Percentiles rank a stretch among this genome's conserved stretches.
phyloP scores from a whole-genome alignment of 2,113 vertebrate genomes.

The Pagrus major region DNA sequence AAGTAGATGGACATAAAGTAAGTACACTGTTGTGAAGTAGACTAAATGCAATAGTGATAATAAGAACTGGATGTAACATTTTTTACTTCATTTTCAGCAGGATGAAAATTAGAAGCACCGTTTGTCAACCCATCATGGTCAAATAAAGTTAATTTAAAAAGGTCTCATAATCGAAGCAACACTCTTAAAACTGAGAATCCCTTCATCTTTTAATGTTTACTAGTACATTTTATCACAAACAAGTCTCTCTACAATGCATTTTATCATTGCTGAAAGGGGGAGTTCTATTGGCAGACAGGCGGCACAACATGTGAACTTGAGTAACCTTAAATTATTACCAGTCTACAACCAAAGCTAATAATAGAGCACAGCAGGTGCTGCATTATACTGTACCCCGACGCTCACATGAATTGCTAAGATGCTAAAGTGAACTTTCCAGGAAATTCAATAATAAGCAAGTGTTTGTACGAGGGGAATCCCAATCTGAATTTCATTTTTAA shows the following conservation, averaged over 20 bases:
- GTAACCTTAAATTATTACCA: conserved; percentile 40
- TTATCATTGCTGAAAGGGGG: background rate
- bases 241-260: background rate
- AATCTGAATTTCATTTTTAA: background rate
- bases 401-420: conserved; percentile 15
- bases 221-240: background rate
- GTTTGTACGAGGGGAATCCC: background rate
- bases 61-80: background rate
- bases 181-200: background rate
- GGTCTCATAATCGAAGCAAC: background rate
- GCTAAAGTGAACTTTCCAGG: conserved; percentile 8
- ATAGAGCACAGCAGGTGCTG: conserved; percentile 33
- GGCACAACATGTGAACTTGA: conserved; percentile 1
- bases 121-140: background rate
- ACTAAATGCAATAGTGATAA: background rate
- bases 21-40: background rate
- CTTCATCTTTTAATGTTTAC: background rate
- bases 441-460: background rate
- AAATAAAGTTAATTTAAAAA: background rate
- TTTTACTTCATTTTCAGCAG: background rate
- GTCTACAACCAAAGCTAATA: conserved; percentile 42
- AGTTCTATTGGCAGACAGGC: conserved; percentile 1
- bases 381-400: background rate
- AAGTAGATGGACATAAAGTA: too few relatives aligned
- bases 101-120: background rate